Conservation (phyloP, 1,140 invertebrate genomes). For the Apis florea region DNA sequence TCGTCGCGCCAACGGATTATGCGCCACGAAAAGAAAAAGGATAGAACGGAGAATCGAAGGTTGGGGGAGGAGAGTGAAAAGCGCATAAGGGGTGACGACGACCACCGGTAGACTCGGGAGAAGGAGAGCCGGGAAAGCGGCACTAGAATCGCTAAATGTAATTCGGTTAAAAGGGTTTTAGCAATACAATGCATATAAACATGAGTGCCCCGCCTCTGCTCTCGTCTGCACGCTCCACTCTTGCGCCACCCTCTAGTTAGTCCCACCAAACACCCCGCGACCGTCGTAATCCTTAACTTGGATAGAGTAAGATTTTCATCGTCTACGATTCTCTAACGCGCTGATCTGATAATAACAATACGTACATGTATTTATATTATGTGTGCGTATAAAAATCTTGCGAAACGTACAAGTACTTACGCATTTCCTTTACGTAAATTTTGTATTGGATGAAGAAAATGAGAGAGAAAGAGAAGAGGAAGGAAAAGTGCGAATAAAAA, state of each 20-base stretch:
- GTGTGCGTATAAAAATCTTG: no score
- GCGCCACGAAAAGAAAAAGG: slow-evolving; percentile 11
- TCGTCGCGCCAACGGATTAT: background rate
- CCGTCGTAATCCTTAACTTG: slow-evolving; percentile 1
- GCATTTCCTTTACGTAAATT: background rate
- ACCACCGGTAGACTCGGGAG: slow-evolving; percentile 24
- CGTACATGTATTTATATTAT: background rate
- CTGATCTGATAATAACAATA: background rate
- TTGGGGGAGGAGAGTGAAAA: slow-evolving; percentile 37
- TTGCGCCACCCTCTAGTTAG: slow-evolving; percentile 42
- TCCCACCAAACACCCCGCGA: slow-evolving; percentile 47
- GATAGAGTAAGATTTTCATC: slow-evolving; percentile 11
- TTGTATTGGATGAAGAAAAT: background rate
- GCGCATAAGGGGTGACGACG: slow-evolving; percentile 11
- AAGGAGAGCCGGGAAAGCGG: slow-evolving; percentile 65
- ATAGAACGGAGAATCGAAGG: slow-evolving; percentile 59
- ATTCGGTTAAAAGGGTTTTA: slow-evolving; percentile 80
- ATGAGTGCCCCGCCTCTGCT: slow-evolving; percentile 70
- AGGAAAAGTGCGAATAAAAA: background rate
- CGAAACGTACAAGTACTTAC: no score
- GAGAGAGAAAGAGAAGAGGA: background rate
- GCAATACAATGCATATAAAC: slow-evolving; percentile 80
- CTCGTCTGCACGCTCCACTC: slow-evolving; percentile 44
- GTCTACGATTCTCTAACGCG: background rate
- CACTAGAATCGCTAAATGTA: slow-evolving; percentile 79